phyloP scores from a whole-genome alignment of 2,888 invertebrate genomes.

The Apeira syringaria region DNA sequence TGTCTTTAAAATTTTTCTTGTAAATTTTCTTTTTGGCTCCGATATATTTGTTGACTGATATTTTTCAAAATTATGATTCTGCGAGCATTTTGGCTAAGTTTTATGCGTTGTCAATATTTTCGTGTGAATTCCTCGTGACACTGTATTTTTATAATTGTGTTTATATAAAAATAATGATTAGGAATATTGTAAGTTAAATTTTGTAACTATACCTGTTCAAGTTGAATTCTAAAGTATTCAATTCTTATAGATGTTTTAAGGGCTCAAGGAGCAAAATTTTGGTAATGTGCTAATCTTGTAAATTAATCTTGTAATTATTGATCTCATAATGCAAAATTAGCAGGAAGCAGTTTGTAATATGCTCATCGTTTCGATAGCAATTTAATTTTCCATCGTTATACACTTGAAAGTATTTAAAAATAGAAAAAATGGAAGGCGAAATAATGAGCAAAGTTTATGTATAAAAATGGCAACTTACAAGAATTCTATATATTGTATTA shows the following conservation, averaged over 20 bases:
- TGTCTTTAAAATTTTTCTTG: no score
- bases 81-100: conserved; percentile 21
- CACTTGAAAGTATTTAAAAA: conserved; percentile 36
- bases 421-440: conserved; percentile 41
- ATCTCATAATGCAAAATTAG: conserved; percentile 61
- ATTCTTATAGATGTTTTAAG: conserved; percentile 34
- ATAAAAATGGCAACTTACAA: conserved; percentile 40
- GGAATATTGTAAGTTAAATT: conserved; percentile 22
- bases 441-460: conserved; percentile 42
- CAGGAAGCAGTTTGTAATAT: conserved; percentile 34
- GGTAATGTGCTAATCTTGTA: conserved; percentile 43
- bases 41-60: conserved; percentile 42
- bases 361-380: conserved; percentile 39
- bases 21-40: conserved; percentile 24
- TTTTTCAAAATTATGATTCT: conserved; percentile 32
- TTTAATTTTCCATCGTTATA: conserved; percentile 34
- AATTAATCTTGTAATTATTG: conserved; percentile 50
- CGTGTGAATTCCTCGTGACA: conserved; percentile 27
- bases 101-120: conserved; percentile 8
- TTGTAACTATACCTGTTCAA: conserved; percentile 37
- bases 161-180: conserved; percentile 15
- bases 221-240: conserved; percentile 49
- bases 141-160: conserved; percentile 16
- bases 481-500: conserved; percentile 25
- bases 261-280: conserved; percentile 60